Base-by-base conservation (phyloP, 1,140 invertebrate species). In the Sitodiplosis mosellana region DNA sequence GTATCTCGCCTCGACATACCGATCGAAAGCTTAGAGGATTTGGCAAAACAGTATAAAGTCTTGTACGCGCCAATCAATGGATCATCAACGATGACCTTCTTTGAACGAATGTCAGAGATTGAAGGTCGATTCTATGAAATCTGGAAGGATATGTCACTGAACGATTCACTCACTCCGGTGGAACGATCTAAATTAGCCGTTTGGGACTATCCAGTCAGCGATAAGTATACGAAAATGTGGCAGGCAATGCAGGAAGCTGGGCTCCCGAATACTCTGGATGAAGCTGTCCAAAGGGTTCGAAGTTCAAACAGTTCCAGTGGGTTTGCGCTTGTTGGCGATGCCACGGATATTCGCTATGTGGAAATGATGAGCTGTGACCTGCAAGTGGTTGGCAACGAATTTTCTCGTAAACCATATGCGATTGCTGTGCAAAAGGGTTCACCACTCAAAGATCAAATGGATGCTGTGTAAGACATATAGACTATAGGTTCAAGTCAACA, bases 181-280 rank as follows among this genome's bases (percentile, higher is more conserved):
- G 89, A 96, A 59, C 68, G 91, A 44, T 85, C 91, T 0, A 89
- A 94, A 63, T 62, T 97, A 12, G 92, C 93, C 0, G 93, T 98
- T 0, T 99, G 93, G 93, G 93, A 98, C 63, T 99, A 97, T 66
- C 94, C 94, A 0, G 90, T 96, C 0, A 92, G 87, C 55, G 92
- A 98, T 63, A 97, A 94, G 57, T 99, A 93, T 64, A 96, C 90
- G 1, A 97, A 97, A 65, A 94, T 99, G 78, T 95, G 91, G 82
- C 84, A 93, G 61, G 87, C 88, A 1, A 98, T 98, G 91, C 78
- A 85, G 56, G 88, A 93, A 53, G 82, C 88, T 0, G 74, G 70
- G 0, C 74, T 96, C 17, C 92, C 93, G 0, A 68, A 72, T 15
- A 75, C 69, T 2, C 70, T 83, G 6, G 77, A 87, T 0, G 81